These are phyloP conservation scores for Neogale vison DNA, from an alignment of 2,113 vertebrate genomes.

Conservation along the genomic window DNA sequence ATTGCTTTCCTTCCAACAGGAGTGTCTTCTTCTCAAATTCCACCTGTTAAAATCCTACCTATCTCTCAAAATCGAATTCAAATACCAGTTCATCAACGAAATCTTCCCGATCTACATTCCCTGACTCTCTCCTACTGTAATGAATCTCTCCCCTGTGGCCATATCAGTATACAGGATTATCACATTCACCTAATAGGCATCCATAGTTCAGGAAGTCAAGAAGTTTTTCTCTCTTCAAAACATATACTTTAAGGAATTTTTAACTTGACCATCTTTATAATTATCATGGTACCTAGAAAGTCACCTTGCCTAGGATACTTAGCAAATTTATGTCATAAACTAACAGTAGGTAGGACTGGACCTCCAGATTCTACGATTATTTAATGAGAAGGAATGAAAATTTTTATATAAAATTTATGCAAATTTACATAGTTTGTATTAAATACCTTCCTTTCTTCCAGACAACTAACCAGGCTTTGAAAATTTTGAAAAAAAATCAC, in stretches of 20 bases:
- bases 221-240: not conserved
- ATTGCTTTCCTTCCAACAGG: not conserved
- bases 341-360: not conserved
- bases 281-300: not conserved
- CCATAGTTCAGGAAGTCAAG: not conserved
- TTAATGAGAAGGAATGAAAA: not conserved
- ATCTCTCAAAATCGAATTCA: not conserved
- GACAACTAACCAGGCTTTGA: not conserved
- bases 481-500: not conserved
- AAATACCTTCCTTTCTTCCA: constrained; percentile 35
- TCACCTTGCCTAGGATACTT: not conserved
- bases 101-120: not conserved
- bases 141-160: not conserved
- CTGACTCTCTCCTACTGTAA: not conserved
- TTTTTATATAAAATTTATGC: not conserved
- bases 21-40: not conserved
- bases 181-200: not conserved
- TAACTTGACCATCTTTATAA: not conserved
- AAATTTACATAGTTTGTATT: not conserved
- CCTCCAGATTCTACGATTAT: not conserved
- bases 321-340: not conserved
- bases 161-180: not conserved
- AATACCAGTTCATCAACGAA: not conserved
- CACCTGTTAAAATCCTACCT: not conserved
- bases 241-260: not conserved